Evolutionary conservation across 2,888 invertebrate genomes (phyloP), one percentile per base, ranked within the genome.

Genomic region (Stenichneumon culpator): DNA sequence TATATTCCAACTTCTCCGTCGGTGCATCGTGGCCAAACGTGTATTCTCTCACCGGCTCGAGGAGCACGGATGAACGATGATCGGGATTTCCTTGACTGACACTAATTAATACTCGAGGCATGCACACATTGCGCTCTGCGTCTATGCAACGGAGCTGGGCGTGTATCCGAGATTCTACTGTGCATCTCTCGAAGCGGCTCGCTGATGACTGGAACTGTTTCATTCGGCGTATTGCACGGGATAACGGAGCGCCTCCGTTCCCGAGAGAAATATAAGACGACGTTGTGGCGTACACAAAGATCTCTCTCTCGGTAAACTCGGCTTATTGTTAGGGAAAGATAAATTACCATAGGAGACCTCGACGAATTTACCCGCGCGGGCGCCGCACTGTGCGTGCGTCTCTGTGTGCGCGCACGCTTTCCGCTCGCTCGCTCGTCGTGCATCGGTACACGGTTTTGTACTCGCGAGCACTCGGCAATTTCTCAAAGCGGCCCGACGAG

Each of bases 381-480:
- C 36, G 3, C 9, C 36, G 39, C 19, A 19, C 32, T 36, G 52
- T 36, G 11, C 19, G 19, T 65, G 4, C 52, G 70, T 36, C 3
- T 14, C 25, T 19, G 25, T 4, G 14, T 22, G 2, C n/a, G 70
- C 32, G 36, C 36, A 39, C 57, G 16, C 25, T 77, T 54, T 47
- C 28, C 63, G 50, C n/a, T n/a, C 19, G 22, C 47, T 70, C 39
- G 39, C 47, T 70, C 70, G 47, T 79, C 52, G 70, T 63, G 36
- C 63, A 50, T 19, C 50, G 60, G 63, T 70, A 70, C 70, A 70
- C 14, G 79, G 50, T 70, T 79, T 79, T 63, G 52, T 70, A 79
- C 79, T 70, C 79, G 50, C 57, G 57, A 5, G 14, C 28, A n/a
- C 79, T 63, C 70, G 63, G 36, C 79, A 65, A 79, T 79, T 79